These are phyloP conservation scores for Sylvilagus bachmani DNA, from an alignment of 2,113 vertebrate genomes.

Conservation along the genomic window DNA sequence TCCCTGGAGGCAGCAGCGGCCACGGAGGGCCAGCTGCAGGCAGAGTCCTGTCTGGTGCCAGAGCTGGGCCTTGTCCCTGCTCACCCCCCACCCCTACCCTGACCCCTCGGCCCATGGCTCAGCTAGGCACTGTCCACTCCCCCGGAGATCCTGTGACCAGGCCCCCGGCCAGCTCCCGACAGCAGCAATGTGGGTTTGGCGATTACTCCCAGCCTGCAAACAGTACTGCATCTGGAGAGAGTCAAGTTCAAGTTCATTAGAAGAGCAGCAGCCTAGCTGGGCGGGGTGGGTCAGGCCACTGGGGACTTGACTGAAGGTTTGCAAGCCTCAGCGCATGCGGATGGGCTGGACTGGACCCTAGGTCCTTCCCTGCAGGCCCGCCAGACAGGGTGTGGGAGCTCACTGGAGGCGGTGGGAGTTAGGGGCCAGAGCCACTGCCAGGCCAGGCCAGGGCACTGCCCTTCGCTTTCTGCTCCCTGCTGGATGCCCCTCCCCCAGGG, in stretches of 20 bases:
- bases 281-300: neutral
- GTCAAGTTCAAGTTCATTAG: slow-evolving; percentile 35
- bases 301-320: neutral
- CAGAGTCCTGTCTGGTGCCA: neutral
- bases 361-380: neutral
- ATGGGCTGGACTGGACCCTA: neutral
- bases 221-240: neutral
- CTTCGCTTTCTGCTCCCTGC: neutral
- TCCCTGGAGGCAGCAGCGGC: neutral
- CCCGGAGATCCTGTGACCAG: neutral
- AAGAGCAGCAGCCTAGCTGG: neutral
- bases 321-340: neutral
- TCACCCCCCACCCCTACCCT: neutral
- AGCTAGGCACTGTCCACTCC: too few species aligned
- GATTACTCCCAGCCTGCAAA: neutral
- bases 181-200: neutral
- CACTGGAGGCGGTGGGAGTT: neutral
- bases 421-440: neutral
- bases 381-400: neutral
- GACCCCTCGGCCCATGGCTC: neutral
- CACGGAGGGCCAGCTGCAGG: neutral
- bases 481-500: neutral
- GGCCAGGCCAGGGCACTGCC: neutral
- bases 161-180: neutral
- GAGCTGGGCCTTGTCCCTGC: too few species aligned